phyloP scores from a whole-genome alignment of 2,797 vertebrate genomes.

The Cirrhinus mrigala region DNA sequence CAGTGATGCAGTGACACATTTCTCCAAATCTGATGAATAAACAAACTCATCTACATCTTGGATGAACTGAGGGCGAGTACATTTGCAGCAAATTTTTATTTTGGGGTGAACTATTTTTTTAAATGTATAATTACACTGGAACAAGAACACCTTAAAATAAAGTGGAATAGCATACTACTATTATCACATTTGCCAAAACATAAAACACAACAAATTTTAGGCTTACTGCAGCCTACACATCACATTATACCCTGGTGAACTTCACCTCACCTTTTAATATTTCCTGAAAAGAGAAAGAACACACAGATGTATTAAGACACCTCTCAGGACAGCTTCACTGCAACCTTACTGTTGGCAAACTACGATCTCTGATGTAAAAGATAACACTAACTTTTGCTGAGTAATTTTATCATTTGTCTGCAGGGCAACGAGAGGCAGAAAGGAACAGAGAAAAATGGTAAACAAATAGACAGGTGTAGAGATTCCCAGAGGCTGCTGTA shows the following conservation, averaged over 20 bases:
- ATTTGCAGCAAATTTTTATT: not conserved
- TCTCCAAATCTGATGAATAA: too few relatives aligned
- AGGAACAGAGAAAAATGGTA: slow-evolving; percentile 61
- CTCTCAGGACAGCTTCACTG: slow-evolving; percentile 64
- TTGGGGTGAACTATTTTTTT: not conserved
- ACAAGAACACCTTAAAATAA: not conserved
- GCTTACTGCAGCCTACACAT: slow-evolving; percentile 54
- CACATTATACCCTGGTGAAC: slow-evolving; percentile 69
- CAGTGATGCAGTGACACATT: too few relatives aligned
- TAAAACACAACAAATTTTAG: not conserved
- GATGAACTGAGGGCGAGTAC: not conserved
- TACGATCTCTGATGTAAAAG: slow-evolving; percentile 62
- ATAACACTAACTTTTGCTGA: slow-evolving; percentile 68
- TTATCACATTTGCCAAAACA: too few relatives aligned
- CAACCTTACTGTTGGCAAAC: slow-evolving; percentile 71
- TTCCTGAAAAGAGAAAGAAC: slow-evolving; percentile 48
- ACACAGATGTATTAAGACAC: slow-evolving; percentile 53
- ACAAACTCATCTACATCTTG: not conserved
- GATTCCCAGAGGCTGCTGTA: slow-evolving; percentile 63
- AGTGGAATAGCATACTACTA: not conserved
- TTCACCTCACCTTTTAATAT: slow-evolving; percentile 68
- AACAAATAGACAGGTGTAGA: slow-evolving; percentile 24
- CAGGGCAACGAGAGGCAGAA: slow-evolving; percentile 54
- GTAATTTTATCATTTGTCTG: slow-evolving; percentile 47
- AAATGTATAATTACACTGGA: not conserved